A percentile compares a stretch with the other conserved stretches of the same genome.
These are phyloP conservation scores for Cynoglossus semilaevis DNA, from an alignment of 2,113 vertebrate species.

Conservation along the genomic window DNA sequence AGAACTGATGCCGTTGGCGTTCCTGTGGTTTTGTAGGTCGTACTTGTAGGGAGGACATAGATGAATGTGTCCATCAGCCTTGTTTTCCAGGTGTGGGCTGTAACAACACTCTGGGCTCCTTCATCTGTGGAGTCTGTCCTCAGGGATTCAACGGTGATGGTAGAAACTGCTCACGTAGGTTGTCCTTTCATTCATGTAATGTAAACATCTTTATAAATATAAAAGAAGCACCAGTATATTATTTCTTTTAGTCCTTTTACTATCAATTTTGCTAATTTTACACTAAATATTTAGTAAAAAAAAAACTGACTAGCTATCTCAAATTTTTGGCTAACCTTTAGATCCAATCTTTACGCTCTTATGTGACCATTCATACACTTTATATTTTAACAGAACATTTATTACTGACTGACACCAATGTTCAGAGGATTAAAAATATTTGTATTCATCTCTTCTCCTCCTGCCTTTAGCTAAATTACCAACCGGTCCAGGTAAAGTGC, in stretches of 20 bases:
- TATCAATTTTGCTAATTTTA: too few species aligned
- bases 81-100: constrained; percentile 82
- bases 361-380: too few species aligned
- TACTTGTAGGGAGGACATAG: constrained; percentile 83
- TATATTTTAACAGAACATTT: too few species aligned
- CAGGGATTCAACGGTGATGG: constrained; percentile 79
- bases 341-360: too few species aligned
- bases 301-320: too few species aligned
- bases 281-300: too few species aligned
- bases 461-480: not conserved
- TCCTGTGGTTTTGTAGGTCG: constrained; percentile 68
- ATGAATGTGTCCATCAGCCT: constrained; percentile 81
- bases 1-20: not conserved
- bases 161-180: constrained; percentile 71
- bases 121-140: constrained; percentile 82
- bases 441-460: not conserved
- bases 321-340: too few species aligned
- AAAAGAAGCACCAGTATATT: too few species aligned
- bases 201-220: not conserved
- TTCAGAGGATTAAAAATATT: too few species aligned
- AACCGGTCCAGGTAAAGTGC: not conserved
- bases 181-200: not conserved
- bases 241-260: too few species aligned
- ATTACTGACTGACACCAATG: not conserved
- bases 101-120: constrained; percentile 83